Evolutionary conservation across 1,140 invertebrate genomes (phyloP), one percentile per base, ranked within the genome.

Genomic region (Achatina immaculata): DNA sequence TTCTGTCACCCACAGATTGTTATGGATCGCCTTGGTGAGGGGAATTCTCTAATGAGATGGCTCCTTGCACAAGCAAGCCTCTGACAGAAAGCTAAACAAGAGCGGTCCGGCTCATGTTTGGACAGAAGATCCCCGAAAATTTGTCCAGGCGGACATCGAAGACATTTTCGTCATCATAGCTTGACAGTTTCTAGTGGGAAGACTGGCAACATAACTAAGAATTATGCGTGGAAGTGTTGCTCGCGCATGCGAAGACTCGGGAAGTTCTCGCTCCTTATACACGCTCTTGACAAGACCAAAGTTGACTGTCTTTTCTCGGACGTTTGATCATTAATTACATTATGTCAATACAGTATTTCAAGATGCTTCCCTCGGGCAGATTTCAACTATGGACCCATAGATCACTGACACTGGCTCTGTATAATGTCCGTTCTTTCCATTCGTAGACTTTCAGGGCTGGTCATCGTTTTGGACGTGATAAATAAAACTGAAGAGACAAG

Each of bases 1-100:
- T 77, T 77, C 75, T 77, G 75, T 77, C 75, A 65, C 75, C n/a
- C 75, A 51, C 21, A 51, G 45, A 74, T 74, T 74, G 72, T 74
- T 74, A 74, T 74, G 72, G 72, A 24, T 71, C 38, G 38, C 28
- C 68, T 38, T 6, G 38, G 21, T 38, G 68, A 45, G 43, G 72
- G 40, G 43, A 19, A 19, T 48, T 40, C 24, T 21, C 72, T 74
- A 74, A 74, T 74, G 45, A 74, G 72, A 74, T 74, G 72, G 72
- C 43, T 74, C 45, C 11, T 74, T 74, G 51, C 28, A 74, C 31
- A 42, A 74, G 72, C 14, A 42, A 34, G 42, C 31, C 0, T 48
- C 40, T 74, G 72, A 74, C 72, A 74, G 72, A 45, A 74, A 74
- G 28, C 72, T 51, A 74, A 74, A 74, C 72, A 74, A 74, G 45